A percentile compares a stretch with the other conserved stretches of the same genome.
Evolutionary conservation across 2,113 vertebrate genomes (phyloP).

Genomic region (Sitta europaea): DNA sequence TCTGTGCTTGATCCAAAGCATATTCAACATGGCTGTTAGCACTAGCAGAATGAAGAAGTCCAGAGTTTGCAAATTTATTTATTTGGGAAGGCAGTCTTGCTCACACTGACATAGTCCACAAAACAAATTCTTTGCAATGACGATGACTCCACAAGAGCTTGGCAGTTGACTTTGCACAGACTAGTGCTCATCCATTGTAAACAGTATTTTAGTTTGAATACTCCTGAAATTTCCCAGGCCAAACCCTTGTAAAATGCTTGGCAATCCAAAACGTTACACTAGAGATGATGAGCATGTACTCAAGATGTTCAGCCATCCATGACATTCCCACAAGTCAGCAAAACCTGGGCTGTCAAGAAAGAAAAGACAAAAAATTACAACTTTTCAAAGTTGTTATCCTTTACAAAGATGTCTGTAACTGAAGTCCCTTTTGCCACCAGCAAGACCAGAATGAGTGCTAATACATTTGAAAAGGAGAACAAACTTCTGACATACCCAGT

Average conservation of each 20-base stretch:
- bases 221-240: not conserved
- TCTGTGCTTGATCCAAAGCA: not conserved
- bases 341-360: not conserved
- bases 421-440: not conserved
- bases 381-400: not conserved
- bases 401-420: not conserved
- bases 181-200: not conserved
- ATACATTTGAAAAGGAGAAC: not conserved
- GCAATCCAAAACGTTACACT: not conserved
- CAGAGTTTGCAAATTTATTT: not conserved
- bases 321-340: not conserved
- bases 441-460: not conserved
- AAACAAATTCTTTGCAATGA: not conserved
- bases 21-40: not conserved
- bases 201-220: not conserved
- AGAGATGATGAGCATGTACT: not conserved
- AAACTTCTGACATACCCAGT: not conserved
- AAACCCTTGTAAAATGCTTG: not conserved
- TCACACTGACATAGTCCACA: not conserved
- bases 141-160: not conserved
- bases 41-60: not conserved
- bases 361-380: not conserved
- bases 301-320: not conserved
- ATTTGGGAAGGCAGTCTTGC: not conserved
- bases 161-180: not conserved